Evolutionary conservation across 2,113 vertebrate species (phyloP).

Genomic region (Tachuris rubrigastra): DNA sequence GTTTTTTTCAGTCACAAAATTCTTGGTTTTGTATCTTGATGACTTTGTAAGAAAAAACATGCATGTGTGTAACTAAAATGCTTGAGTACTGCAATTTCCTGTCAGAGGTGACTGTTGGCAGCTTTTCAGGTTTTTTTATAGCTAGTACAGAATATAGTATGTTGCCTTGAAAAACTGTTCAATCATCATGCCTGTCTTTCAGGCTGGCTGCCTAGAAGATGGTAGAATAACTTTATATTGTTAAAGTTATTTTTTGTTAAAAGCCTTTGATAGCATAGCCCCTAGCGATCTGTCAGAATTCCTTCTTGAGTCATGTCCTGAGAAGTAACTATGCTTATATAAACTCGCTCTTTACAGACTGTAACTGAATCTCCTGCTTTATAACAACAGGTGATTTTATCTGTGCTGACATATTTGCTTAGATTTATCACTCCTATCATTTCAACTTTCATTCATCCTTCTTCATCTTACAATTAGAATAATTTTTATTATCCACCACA

Average conservation of each 20-base stretch:
- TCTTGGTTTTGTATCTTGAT: background rate
- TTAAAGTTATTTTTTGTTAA: conserved; percentile 20
- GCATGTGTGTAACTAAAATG: background rate
- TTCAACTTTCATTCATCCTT: background rate
- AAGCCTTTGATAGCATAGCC: conserved; percentile 21
- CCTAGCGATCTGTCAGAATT: conserved; percentile 17
- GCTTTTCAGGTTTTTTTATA: background rate
- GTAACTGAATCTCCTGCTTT: background rate
- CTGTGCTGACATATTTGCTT: background rate
- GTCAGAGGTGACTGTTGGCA: background rate
- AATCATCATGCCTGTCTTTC: background rate
- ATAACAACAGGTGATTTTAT: background rate
- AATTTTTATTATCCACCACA: background rate
- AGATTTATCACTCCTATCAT: background rate
- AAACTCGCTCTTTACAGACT: background rate
- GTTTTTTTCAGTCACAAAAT: background rate
- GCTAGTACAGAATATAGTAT: background rate
- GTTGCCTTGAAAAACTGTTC: background rate
- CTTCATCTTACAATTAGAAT: background rate
- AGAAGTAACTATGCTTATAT: background rate
- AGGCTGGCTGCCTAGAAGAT: background rate
- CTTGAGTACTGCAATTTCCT: background rate
- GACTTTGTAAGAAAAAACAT: background rate
- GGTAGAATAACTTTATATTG: conserved; percentile 20
- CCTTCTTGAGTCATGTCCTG: background rate